Conservation (phyloP, 1,140 invertebrate genomes). For the Metaphire vulgaris region DNA sequence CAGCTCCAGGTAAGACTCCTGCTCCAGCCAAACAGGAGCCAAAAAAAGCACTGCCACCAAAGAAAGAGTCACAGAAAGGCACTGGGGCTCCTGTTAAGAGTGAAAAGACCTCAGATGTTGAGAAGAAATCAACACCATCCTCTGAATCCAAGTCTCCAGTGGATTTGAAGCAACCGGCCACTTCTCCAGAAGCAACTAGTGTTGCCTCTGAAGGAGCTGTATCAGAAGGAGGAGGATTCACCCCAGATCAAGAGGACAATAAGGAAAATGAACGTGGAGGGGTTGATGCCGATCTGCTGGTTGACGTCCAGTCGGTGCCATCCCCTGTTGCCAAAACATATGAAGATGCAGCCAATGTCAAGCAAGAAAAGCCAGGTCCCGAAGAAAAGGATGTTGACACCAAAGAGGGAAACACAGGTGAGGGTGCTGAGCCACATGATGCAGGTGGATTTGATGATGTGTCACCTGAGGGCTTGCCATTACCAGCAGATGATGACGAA, state of each 20-base stretch:
- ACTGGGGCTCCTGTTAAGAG: not conserved
- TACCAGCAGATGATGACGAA: too few species aligned
- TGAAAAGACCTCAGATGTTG: not conserved
- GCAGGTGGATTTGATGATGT: conserved; percentile 12
- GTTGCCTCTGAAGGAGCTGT: not conserved
- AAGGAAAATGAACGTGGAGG: not conserved
- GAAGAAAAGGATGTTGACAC: conserved; percentile 8
- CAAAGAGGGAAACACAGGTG: not conserved
- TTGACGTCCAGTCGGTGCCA: not conserved
- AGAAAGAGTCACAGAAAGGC: conserved; percentile 43
- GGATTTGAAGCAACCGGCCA: not conserved
- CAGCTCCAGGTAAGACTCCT: conserved; percentile 48
- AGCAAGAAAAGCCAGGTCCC: not conserved
- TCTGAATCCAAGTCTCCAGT: not conserved
- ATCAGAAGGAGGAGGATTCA: not conserved
- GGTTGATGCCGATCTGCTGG: not conserved
- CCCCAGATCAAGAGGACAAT: not conserved
- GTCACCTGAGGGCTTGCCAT: conserved; percentile 7
- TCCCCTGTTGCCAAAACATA: not conserved
- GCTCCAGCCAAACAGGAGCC: conserved; percentile 24
- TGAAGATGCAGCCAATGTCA: too few species aligned
- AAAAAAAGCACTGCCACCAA: conserved; percentile 52
- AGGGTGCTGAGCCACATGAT: not conserved
- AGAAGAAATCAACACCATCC: not conserved
- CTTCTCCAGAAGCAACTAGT: not conserved